Base-by-base conservation (phyloP, 2,113 vertebrate species). In the Dermatemys mawii region DNA sequence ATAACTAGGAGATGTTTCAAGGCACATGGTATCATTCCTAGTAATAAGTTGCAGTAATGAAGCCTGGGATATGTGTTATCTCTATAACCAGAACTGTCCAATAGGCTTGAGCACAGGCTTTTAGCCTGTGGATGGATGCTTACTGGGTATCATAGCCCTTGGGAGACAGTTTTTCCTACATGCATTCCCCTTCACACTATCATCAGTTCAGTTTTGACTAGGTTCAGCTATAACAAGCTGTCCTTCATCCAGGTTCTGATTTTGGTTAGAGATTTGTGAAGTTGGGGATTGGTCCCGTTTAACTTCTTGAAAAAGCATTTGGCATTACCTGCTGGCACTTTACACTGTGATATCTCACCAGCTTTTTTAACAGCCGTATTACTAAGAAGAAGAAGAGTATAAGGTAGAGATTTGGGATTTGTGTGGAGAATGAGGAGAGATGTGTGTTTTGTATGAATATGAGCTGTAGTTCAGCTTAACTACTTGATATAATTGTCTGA, bases 301-400 rank as follows among this genome's bases (percentile, higher is more conserved):
- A 67, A 17, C 35, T 21, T 67, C 38, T 67, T 67, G 63, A 67
- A 38, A 67, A 67, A 63, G 1, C 49, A 16, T 76, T 48, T 3
- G 16, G 0, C 7, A 2, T 60, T 84, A 10, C 84, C 14, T 83
- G 22, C 46, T 32, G 32, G 10, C 35, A 0, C 44, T 79, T 89
- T 7, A 0, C 48, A 14, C 9, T 22, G 1, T 1, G 21, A 3
- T 46, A 86, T 22, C 55, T 11, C 2, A 2, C 21, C n/a, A 22
- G n/a, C n/a, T 38, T 8, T 41, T 26, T 32, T 5, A 82, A 63
- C 54, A 76, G 4, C 9, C 26, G 10, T 1, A 50, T 2, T 10
- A 8, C 35, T n/a, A n/a, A 16, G 2, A 11, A 44, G 12, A 51
- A 35, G 2, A 88, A 70, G 35, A 4, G 8, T n/a, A 9, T 26